Evolutionary conservation across 2,113 vertebrate genomes (phyloP).

Genomic region (Chaetops frenatus): DNA sequence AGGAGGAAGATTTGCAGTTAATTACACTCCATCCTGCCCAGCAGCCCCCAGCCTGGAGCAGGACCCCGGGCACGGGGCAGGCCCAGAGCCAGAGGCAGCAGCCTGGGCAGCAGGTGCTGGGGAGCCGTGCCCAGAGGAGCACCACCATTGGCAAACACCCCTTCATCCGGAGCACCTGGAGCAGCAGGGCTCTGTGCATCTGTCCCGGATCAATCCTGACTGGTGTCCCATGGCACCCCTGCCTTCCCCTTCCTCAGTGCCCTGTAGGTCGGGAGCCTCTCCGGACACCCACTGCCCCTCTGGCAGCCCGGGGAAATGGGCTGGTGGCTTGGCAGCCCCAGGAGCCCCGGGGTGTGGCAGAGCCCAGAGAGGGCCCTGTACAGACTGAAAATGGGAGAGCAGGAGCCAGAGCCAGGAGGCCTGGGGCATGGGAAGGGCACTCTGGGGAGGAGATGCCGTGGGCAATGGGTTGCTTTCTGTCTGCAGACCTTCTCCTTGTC

Average conservation of each 20-base stretch:
- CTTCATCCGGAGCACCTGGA: neutral
- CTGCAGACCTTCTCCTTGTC: neutral
- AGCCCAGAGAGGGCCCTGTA: neutral
- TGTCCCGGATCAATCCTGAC: neutral
- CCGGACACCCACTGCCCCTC: neutral
- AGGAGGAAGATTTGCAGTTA: neutral
- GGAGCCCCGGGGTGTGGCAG: neutral
- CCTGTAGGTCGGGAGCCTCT: neutral
- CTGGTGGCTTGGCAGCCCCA: neutral
- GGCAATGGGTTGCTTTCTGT: neutral
- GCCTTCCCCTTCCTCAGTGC: neutral
- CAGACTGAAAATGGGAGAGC: neutral
- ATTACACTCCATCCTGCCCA: neutral
- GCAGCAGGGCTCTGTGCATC: accelerated
- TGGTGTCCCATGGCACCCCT: neutral
- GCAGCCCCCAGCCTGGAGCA: neutral
- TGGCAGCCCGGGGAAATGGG: neutral
- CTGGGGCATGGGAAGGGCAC: accelerated
- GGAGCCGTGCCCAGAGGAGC: neutral
- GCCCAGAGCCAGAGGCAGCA: neutral
- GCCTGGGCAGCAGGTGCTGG: neutral
- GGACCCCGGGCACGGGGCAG: neutral
- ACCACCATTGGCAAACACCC: neutral
- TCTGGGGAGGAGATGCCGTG: accelerated
- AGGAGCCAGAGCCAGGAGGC: neutral